Evolutionary conservation across 2,113 vertebrate genomes (phyloP).

Genomic region (Verasper variegatus): DNA sequence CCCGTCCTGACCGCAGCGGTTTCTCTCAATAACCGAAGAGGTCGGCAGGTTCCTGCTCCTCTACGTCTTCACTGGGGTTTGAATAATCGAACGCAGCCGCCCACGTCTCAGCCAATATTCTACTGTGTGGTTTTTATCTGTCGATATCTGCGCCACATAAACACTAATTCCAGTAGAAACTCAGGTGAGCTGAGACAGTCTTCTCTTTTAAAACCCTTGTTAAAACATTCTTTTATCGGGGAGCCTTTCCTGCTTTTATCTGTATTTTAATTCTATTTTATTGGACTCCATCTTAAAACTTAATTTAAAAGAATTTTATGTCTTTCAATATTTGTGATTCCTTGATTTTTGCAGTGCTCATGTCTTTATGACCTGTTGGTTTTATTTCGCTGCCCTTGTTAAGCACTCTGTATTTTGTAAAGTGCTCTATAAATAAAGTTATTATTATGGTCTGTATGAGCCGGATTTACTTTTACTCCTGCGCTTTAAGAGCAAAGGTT

Average conservation of each 20-base stretch:
- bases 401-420: too few relatives aligned
- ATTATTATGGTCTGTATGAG: background rate
- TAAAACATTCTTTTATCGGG: too few relatives aligned
- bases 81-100: conserved; percentile 43
- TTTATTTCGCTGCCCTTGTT: background rate
- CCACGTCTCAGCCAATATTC: conserved; percentile 21
- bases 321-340: too few relatives aligned
- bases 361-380: background rate
- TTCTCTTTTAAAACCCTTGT: too few relatives aligned
- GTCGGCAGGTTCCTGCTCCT: conserved; percentile 48
- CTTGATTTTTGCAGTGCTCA: too few relatives aligned
- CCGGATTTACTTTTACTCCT: background rate
- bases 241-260: too few relatives aligned
- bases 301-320: too few relatives aligned
- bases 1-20: conserved; percentile 24
- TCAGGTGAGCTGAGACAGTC: too few relatives aligned
- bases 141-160: background rate
- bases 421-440: background rate
- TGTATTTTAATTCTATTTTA: too few relatives aligned
- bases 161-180: background rate
- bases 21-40: conserved; percentile 57
- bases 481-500: background rate
- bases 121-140: conserved; percentile 1
- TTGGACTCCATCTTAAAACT: too few relatives aligned
- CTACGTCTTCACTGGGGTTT: conserved; percentile 34